Evolutionary conservation across 2,113 vertebrate species (phyloP).

Genomic region (Clarias gariepinus): DNA sequence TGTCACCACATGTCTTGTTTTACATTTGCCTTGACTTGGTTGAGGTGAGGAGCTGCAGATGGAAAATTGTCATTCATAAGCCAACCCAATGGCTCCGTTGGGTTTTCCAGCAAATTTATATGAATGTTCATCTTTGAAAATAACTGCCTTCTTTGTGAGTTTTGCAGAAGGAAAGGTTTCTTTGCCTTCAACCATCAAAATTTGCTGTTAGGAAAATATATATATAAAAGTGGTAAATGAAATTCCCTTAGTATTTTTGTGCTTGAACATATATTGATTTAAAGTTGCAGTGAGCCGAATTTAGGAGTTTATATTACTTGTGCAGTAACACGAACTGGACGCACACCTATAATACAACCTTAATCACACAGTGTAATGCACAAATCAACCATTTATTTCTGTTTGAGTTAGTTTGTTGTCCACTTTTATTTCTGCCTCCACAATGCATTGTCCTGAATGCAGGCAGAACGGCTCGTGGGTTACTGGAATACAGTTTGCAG

Average conservation of each 20-base stretch:
- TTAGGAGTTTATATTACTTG: not conserved
- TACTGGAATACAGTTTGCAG: not conserved
- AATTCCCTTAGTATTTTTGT: not conserved
- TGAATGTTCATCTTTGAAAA: not conserved
- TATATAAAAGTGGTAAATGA: not conserved
- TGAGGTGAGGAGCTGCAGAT: not conserved
- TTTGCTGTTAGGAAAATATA: not conserved
- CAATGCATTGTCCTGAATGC: not conserved
- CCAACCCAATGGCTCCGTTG: too few species aligned
- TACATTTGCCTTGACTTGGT: constrained; percentile 6
- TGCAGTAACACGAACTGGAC: not conserved
- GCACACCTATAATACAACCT: not conserved
- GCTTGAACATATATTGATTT: not conserved
- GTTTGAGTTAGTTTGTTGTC: not conserved
- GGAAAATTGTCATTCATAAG: not conserved
- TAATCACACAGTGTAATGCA: not conserved
- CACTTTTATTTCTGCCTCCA: not conserved
- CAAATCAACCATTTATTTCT: not conserved
- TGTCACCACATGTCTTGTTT: constrained; percentile 29
- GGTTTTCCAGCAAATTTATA: not conserved
- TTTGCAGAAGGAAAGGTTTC: not conserved
- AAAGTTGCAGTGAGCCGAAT: not conserved
- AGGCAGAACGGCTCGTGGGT: not conserved
- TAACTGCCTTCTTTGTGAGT: not conserved
- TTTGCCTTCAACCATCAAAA: not conserved